These are phyloP conservation scores for Aphaenogaster rudis DNA, from an alignment of 1,140 invertebrate species.

Conservation along the genomic window DNA sequence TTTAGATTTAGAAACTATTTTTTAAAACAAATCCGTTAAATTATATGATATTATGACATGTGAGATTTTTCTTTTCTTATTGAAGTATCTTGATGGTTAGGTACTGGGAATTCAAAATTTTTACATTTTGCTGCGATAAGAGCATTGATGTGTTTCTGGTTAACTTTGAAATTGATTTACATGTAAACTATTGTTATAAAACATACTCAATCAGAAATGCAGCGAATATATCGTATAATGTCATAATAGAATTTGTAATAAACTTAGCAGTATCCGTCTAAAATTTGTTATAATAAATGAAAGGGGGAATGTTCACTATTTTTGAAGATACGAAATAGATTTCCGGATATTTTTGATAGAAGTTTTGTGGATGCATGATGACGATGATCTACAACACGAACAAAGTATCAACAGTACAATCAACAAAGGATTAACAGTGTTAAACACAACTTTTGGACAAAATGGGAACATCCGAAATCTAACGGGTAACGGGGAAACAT, in stretches of 20 bases:
- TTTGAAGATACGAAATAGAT: neutral
- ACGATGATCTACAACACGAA: slow-evolving; percentile 45
- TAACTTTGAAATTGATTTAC: neutral
- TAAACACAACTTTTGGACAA: slow-evolving; percentile 45
- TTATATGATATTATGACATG: neutral
- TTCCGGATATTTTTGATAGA: neutral
- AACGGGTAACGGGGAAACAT: slow-evolving; percentile 26
- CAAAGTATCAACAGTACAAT: slow-evolving; percentile 55
- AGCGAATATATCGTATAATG: slow-evolving; percentile 3
- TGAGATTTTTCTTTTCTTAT: neutral
- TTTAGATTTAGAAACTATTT: neutral
- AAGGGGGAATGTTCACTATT: neutral
- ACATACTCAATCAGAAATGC: neutral
- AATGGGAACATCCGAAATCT: neutral
- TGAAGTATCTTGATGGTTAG: neutral
- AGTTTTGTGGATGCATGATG: neutral
- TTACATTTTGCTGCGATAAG: neutral
- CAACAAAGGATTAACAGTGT: slow-evolving; percentile 51
- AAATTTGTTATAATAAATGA: slow-evolving; percentile 3
- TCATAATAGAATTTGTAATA: neutral
- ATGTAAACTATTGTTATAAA: neutral
- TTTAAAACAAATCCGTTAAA: neutral
- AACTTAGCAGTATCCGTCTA: neutral
- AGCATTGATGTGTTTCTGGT: neutral
- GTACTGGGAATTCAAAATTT: neutral